These are phyloP conservation scores for Dasypolia templi DNA, from an alignment of 2,888 invertebrate species.

Conservation along the genomic window DNA sequence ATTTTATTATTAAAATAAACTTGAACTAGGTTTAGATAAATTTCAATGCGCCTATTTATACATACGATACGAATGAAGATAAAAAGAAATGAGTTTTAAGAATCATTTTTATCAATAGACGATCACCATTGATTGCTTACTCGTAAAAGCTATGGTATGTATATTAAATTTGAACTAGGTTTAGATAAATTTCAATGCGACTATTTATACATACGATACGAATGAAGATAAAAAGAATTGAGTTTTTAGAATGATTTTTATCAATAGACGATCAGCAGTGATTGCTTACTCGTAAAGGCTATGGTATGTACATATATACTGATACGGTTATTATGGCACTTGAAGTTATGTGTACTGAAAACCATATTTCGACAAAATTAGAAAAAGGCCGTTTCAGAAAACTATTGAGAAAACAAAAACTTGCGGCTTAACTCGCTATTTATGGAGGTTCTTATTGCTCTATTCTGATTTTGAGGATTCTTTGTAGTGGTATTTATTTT, in stretches of 20 bases:
- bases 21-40: neutral
- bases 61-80: neutral
- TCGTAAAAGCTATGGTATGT: too few relatives aligned
- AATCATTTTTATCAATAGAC: neutral
- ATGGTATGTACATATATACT: too few relatives aligned
- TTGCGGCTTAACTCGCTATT: neutral
- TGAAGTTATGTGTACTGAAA: slow-evolving; percentile 13
- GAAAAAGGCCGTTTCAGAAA: neutral
- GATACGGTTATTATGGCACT: slow-evolving; percentile 18
- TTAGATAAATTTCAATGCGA: neutral
- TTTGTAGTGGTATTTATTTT: neutral
- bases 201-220: neutral
- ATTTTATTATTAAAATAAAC: neutral
- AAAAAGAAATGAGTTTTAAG: neutral
- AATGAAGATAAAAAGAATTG: neutral
- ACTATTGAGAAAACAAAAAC: neutral
- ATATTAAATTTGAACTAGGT: too few relatives aligned
- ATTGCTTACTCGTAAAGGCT: too few relatives aligned
- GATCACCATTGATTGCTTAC: slow-evolving; percentile 2
- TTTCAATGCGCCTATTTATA: neutral
- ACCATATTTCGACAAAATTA: neutral
- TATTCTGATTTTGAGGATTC: slow-evolving; percentile 13
- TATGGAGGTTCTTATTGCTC: slow-evolving; percentile 6
- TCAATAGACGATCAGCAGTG: neutral
- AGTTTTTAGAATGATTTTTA: slow-evolving; percentile 1